These are phyloP conservation scores for Chaetogeoica ovagalla DNA, from an alignment of 2,888 invertebrate genomes.

Conservation along the genomic window DNA sequence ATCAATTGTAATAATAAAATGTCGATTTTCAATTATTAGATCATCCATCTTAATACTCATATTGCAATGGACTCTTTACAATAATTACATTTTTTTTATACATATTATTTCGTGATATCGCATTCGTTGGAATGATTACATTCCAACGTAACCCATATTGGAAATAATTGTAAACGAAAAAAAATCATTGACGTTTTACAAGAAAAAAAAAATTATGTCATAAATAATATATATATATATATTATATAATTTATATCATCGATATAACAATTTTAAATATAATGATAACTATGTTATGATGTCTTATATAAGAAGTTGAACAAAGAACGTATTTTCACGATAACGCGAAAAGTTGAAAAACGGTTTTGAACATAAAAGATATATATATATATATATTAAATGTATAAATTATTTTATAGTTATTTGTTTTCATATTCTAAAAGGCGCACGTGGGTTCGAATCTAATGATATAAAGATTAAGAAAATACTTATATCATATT, in stretches of 20 bases:
- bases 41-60: no score
- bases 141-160: no score
- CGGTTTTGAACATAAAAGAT: constrained; percentile 4
- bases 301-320: background rate
- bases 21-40: no score
- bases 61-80: no score
- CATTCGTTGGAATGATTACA: no score
- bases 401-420: background rate
- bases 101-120: no score
- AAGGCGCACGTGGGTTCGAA: background rate
- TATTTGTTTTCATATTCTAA: background rate
- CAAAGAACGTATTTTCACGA: constrained; percentile 7
- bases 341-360: background rate
- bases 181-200: no score
- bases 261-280: background rate
- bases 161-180: no score
- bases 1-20: no score
- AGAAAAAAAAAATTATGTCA: no score
- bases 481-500: background rate
- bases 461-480: background rate
- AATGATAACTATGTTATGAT: background rate
- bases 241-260: background rate
- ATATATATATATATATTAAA: background rate
- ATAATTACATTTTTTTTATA: no score
- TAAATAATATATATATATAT: background rate